phyloP scores from a whole-genome alignment of 2,113 vertebrate species.

The Ceyx margarethae region DNA sequence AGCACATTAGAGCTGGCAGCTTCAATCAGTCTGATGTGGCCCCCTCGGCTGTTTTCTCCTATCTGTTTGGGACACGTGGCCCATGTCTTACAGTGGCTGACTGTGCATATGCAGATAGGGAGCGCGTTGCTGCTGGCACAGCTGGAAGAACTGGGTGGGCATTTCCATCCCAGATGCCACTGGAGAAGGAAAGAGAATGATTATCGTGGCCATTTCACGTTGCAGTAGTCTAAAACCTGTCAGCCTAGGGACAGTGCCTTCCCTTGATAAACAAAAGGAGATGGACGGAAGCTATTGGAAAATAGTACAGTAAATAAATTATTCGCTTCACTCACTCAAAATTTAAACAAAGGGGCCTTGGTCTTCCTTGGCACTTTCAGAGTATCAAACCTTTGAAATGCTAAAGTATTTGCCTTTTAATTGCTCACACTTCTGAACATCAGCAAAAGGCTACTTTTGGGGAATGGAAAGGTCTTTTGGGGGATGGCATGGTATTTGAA shows the following conservation, averaged over 20 bases:
- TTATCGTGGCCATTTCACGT: constrained; percentile 12
- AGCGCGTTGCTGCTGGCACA: background rate
- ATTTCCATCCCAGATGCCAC: constrained; percentile 18
- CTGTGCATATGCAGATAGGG: constrained; percentile 16
- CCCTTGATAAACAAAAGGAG: background rate
- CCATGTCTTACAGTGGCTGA: background rate
- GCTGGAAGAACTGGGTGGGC: constrained; percentile 18
- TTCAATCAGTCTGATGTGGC: background rate
- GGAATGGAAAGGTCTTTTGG: background rate
- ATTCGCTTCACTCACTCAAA: background rate
- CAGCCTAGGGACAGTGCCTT: constrained; percentile 7
- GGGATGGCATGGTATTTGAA: background rate
- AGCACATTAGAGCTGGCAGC: background rate
- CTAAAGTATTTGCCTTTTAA: background rate
- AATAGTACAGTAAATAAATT: background rate
- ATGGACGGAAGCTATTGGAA: background rate
- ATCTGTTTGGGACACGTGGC: background rate
- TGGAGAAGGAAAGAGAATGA: background rate
- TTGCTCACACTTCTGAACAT: background rate
- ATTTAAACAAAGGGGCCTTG: background rate
- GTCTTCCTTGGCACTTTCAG: background rate
- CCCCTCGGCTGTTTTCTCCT: constrained; percentile 24
- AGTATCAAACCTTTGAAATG: background rate
- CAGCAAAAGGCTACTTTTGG: background rate
- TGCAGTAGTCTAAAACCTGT: background rate